phyloP scores from a whole-genome alignment of 2,888 invertebrate species.

The Melanophora roralis region DNA sequence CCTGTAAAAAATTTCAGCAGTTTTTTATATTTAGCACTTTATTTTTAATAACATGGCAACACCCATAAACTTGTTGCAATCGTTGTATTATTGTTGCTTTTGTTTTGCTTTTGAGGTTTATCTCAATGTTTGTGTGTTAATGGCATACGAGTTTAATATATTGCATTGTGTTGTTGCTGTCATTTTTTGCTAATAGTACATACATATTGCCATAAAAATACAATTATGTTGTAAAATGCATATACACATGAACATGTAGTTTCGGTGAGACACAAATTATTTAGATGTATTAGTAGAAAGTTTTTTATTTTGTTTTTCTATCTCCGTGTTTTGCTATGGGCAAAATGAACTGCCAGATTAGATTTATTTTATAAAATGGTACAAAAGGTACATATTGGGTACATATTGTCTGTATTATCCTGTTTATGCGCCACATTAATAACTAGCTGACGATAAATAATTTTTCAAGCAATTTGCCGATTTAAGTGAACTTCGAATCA shows the following conservation, averaged over 20 bases:
- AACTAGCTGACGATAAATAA: too few relatives aligned
- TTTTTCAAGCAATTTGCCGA: too few relatives aligned
- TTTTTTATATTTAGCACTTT: too few relatives aligned
- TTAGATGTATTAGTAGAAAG: conserved; percentile 52
- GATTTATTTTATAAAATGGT: too few relatives aligned
- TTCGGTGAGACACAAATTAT: conserved; percentile 13
- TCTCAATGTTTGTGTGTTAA: conserved; percentile 60
- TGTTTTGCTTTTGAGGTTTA: conserved; percentile 35
- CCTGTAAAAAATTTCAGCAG: too few relatives aligned
- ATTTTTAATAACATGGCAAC: too few relatives aligned
- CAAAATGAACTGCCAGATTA: too few relatives aligned
- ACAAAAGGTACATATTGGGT: too few relatives aligned
- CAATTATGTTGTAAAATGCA: conserved; percentile 67
- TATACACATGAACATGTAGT: conserved; percentile 28
- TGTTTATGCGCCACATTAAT: too few relatives aligned
- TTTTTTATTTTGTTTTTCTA: conserved; percentile 52
- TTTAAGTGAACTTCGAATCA: too few relatives aligned
- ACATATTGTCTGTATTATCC: too few relatives aligned
- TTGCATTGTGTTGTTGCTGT: conserved; percentile 53
- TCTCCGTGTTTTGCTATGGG: background rate
- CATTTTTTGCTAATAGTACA: conserved; percentile 47
- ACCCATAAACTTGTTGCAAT: background rate
- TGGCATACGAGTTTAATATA: conserved; percentile 66
- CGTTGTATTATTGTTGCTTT: background rate
- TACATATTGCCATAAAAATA: conserved; percentile 69